Evolutionary conservation across 2,888 invertebrate genomes (phyloP).

Genomic region (Rhagonycha fulva): DNA sequence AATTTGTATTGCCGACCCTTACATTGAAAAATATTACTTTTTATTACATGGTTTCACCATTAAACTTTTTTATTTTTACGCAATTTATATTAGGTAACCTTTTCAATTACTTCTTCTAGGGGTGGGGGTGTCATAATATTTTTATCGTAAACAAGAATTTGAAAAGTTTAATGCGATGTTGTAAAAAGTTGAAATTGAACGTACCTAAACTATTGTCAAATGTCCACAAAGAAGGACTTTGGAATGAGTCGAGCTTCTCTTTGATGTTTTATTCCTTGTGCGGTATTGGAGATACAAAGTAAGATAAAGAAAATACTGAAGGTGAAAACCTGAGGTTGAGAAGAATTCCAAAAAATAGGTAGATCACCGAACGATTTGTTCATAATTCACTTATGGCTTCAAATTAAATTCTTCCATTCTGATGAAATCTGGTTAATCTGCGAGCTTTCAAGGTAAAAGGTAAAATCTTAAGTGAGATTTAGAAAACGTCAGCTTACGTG

Average conservation of each 20-base stretch:
- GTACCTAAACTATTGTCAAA: neutral
- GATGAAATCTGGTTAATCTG: neutral
- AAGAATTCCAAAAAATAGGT: neutral
- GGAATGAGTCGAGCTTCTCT: neutral
- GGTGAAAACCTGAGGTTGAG: neutral
- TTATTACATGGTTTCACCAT: neutral
- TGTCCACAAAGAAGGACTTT: neutral
- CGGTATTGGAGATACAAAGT: neutral
- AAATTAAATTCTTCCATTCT: neutral
- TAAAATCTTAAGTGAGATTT: conserved; percentile 2
- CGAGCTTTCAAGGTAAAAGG: neutral
- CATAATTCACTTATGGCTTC: neutral
- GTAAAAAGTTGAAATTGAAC: neutral
- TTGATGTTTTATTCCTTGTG: neutral
- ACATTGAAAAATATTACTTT: neutral
- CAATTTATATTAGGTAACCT: neutral
- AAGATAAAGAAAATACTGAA: neutral
- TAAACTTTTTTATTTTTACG: neutral
- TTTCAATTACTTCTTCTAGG: neutral
- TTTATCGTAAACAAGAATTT: neutral
- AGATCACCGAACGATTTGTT: too few species aligned
- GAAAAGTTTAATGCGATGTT: neutral
- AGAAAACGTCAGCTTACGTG: neutral
- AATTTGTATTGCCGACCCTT: neutral
- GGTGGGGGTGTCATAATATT: neutral